phyloP scores from a whole-genome alignment of 2,888 invertebrate genomes.

The Agonum fuliginosum region DNA sequence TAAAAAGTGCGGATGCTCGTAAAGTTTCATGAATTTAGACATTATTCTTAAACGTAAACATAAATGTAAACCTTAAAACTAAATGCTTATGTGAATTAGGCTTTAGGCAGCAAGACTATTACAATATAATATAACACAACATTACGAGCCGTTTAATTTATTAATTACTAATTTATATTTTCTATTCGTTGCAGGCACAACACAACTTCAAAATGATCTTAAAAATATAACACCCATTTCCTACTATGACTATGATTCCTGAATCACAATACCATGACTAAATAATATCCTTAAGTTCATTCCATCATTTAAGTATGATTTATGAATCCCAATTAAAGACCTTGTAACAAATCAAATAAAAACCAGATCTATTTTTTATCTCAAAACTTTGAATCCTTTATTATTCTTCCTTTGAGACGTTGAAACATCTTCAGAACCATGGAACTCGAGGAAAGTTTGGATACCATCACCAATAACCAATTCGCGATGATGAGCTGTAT shows the following conservation, averaged over 20 bases:
- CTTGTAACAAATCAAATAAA: no score
- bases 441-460: slow-evolving; percentile 49
- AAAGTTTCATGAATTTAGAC: no score
- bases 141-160: neutral
- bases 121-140: no score
- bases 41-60: no score
- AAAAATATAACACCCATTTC: neutral
- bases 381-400: neutral
- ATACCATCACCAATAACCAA: slow-evolving; percentile 14
- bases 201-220: neutral
- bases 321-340: no score
- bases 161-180: neutral
- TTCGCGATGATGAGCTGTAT: slow-evolving; percentile 32
- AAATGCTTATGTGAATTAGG: no score
- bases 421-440: neutral
- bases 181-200: neutral
- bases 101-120: no score
- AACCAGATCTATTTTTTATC: no score
- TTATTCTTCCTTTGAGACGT: neutral
- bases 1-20: no score
- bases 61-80: no score
- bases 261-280: neutral
- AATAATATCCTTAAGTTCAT: neutral
- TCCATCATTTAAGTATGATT: no score
- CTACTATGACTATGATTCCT: neutral